Evolutionary conservation across 2,797 vertebrate species (phyloP).

Genomic region (Tauraco hartlaubi): DNA sequence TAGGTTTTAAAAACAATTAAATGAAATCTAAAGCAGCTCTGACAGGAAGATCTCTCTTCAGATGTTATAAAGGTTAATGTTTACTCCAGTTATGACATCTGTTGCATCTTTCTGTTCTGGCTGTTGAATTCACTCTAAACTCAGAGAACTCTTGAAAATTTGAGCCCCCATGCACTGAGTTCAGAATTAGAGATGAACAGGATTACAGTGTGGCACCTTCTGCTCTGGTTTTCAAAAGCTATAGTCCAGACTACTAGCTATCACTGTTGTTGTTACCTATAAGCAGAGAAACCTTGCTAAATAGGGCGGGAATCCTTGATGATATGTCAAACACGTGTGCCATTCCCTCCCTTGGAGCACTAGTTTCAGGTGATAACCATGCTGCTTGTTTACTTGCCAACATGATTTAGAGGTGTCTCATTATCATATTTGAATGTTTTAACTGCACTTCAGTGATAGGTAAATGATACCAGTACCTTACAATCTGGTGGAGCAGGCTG

Average conservation of each 20-base stretch:
- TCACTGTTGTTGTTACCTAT: background rate
- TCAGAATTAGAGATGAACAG: background rate
- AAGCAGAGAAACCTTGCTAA: background rate
- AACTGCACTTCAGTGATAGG: background rate
- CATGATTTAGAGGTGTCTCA: background rate
- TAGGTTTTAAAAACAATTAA: fast-evolving
- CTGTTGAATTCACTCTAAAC: background rate
- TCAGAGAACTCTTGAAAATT: background rate
- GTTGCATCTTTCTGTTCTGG: background rate
- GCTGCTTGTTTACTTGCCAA: background rate
- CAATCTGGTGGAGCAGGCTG: background rate
- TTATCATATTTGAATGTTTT: background rate
- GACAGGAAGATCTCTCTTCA: background rate
- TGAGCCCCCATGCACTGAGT: fast-evolving
- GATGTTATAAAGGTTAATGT: background rate
- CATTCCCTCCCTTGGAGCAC: background rate
- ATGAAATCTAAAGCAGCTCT: background rate
- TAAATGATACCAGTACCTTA: background rate
- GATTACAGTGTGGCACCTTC: background rate
- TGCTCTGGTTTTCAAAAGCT: background rate
- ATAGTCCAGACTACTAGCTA: background rate
- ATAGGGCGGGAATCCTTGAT: background rate
- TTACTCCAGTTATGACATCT: background rate
- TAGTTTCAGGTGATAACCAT: background rate
- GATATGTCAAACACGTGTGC: background rate